phyloP scores from a whole-genome alignment of 2,888 invertebrate species.

The Aleiodes testaceus region DNA sequence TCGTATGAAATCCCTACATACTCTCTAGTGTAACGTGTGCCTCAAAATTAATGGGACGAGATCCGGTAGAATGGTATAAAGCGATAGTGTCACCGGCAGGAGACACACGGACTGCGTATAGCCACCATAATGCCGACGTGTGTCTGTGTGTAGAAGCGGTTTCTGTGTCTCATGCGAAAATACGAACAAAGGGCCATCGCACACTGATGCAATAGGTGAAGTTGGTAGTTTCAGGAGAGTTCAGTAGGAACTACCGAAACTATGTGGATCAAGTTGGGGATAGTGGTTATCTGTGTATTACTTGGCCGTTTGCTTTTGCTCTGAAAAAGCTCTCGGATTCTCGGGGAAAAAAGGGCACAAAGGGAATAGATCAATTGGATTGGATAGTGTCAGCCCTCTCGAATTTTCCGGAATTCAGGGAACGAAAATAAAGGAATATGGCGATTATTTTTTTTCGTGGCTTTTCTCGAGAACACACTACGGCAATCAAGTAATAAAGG shows the following conservation, averaged over 20 bases:
- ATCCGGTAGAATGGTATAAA: slow-evolving; percentile 26
- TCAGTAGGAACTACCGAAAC: too few relatives aligned
- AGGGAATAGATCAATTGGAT: slow-evolving; percentile 48
- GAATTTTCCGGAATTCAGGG: not conserved
- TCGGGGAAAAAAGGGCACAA: not conserved
- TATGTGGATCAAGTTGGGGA: too few relatives aligned
- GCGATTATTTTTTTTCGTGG: slow-evolving; percentile 25
- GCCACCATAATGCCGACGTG: not conserved
- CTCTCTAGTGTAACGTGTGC: too few relatives aligned
- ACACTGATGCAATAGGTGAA: too few relatives aligned
- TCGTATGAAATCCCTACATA: too few relatives aligned
- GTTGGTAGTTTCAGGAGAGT: too few relatives aligned
- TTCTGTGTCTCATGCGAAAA: too few relatives aligned
- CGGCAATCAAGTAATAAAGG: slow-evolving; percentile 56
- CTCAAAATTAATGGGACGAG: slow-evolving; percentile 16
- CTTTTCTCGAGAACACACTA: slow-evolving; percentile 20
- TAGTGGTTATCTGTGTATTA: slow-evolving; percentile 11
- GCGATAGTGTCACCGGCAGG: slow-evolving; percentile 27
- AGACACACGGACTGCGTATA: slow-evolving; percentile 2
- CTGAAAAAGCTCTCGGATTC: not conserved
- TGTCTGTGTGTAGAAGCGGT: too few relatives aligned
- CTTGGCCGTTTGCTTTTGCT: slow-evolving; percentile 5
- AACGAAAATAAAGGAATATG: slow-evolving; percentile 51
- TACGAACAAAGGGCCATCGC: too few relatives aligned
- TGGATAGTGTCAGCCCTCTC: slow-evolving; percentile 46